These are phyloP conservation scores for Steatocranus sp. DNA, from an alignment of 2,797 vertebrate genomes.

Conservation along the genomic window DNA sequence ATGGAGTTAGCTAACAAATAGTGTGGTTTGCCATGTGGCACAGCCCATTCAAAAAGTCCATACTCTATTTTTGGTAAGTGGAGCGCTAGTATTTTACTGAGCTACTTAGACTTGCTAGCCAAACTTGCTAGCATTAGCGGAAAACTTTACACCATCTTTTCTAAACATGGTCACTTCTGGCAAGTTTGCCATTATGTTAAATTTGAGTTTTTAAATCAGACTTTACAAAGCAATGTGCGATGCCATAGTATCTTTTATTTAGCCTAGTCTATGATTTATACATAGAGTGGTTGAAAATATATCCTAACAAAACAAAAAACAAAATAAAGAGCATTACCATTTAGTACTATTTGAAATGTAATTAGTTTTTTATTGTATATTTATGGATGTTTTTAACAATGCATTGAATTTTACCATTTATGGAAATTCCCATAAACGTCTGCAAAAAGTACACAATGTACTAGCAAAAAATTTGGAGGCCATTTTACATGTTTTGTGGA, in stretches of 20 bases:
- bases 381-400: background rate
- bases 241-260: background rate
- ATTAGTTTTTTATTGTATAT: background rate
- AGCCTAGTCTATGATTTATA: background rate
- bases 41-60: background rate
- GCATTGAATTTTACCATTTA: background rate
- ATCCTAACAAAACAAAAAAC: background rate
- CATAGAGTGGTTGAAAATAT: fast-evolving
- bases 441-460: background rate
- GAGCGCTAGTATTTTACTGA: background rate
- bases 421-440: background rate
- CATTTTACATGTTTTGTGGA: fast-evolving
- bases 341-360: background rate
- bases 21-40: fast-evolving
- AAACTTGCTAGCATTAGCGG: background rate
- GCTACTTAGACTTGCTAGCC: background rate
- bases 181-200: background rate
- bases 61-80: background rate
- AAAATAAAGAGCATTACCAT: background rate
- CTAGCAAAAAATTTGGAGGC: fast-evolving
- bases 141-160: background rate
- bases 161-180: background rate
- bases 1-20: background rate
- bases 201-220: background rate
- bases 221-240: background rate